A percentile compares a stretch with the other conserved stretches of the same genome.
These are phyloP conservation scores for Dendrolimus punctatus DNA, from an alignment of 1,140 invertebrate genomes.

Conservation along the genomic window DNA sequence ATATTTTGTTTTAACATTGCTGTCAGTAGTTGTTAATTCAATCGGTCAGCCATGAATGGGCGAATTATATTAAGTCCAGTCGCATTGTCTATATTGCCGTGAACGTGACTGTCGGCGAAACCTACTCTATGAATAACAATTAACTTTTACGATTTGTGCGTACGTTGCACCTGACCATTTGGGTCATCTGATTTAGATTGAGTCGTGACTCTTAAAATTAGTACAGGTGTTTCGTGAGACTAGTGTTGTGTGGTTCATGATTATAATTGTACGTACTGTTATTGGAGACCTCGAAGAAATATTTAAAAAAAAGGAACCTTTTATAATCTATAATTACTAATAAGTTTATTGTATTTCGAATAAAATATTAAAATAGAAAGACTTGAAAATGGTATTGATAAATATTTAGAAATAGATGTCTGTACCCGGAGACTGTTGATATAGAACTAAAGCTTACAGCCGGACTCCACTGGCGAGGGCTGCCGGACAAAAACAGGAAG, in stretches of 20 bases:
- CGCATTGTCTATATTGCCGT: constrained; percentile 26
- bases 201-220: constrained; percentile 1
- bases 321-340: constrained; percentile 5
- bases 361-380: too few relatives aligned
- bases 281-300: too few relatives aligned
- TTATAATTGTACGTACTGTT: too few relatives aligned
- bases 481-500: too few relatives aligned
- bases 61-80: constrained; percentile 29
- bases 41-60: constrained; percentile 35
- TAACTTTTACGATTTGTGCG: constrained; percentile 35
- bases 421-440: too few relatives aligned
- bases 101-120: constrained; percentile 35
- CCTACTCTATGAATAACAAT: constrained; percentile 41
- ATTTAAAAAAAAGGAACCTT: not conserved
- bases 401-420: too few relatives aligned
- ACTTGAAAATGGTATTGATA: too few relatives aligned
- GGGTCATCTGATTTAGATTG: constrained; percentile 6
- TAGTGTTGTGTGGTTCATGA: not conserved
- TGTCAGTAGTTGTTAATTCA: constrained; percentile 12
- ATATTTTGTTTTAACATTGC: constrained; percentile 7
- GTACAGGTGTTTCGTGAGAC: not conserved
- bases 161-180: constrained; percentile 25
- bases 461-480: too few relatives aligned
- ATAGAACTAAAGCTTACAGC: too few relatives aligned
- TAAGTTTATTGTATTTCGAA: too few relatives aligned